Evolutionary conservation across 2,888 invertebrate species (phyloP).

Genomic region (Idaea aversata): DNA sequence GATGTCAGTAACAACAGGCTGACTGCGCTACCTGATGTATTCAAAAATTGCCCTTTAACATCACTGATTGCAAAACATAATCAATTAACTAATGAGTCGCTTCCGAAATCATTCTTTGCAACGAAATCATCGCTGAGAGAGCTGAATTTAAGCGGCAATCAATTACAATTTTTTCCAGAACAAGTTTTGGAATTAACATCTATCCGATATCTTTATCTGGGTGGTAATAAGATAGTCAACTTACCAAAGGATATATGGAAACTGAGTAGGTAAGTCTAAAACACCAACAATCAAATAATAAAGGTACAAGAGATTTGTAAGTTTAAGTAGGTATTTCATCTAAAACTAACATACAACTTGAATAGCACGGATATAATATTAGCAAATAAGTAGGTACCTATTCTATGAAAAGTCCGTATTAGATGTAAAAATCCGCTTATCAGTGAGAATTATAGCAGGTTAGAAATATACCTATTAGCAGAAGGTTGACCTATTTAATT

Average conservation of each 20-base stretch:
- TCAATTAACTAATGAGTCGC: slow-evolving; percentile 87
- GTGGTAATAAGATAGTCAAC: slow-evolving; percentile 90
- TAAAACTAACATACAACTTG: no score
- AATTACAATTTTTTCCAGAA: slow-evolving; percentile 89
- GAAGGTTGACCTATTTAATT: not conserved
- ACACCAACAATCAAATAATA: not conserved
- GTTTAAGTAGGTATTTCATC: no score
- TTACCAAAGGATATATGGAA: slow-evolving; percentile 89
- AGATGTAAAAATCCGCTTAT: no score
- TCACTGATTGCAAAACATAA: slow-evolving; percentile 95
- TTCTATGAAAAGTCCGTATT: no score
- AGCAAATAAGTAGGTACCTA: no score
- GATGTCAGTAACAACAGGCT: slow-evolving; percentile 94
- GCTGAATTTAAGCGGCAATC: slow-evolving; percentile 97
- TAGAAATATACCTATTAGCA: not conserved
- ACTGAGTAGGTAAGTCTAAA: slow-evolving; percentile 55
- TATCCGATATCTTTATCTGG: slow-evolving; percentile 93
- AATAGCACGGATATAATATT: no score
- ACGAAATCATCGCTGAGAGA: slow-evolving; percentile 85
- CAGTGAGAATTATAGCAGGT: not conserved
- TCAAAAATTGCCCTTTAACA: slow-evolving; percentile 87
- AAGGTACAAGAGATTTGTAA: not conserved
- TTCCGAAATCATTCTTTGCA: slow-evolving; percentile 91
- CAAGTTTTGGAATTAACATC: slow-evolving; percentile 89
- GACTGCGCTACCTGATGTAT: slow-evolving; percentile 86